Evolutionary conservation across 2,888 invertebrate genomes (phyloP), one percentile per base, ranked within the genome.

Genomic region (Epinotia demarniana): DNA sequence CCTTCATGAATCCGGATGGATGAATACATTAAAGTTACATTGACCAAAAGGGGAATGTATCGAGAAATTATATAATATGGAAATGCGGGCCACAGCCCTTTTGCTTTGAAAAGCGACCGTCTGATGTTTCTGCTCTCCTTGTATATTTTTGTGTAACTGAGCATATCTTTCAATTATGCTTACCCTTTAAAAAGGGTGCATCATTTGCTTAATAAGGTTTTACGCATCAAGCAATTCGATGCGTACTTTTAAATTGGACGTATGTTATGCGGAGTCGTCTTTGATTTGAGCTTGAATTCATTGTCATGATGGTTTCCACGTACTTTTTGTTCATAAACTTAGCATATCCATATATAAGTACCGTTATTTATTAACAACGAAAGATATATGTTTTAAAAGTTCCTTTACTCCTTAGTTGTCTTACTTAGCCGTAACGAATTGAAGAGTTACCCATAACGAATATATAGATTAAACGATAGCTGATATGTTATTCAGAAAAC

Each of bases 1-100:
- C 62, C 68, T 68, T 46, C 27, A 69, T 74, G 74, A 74, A 69
- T 69, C 63, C 33, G 58, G 63, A 74, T 69, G 74, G 53, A 69
- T 49, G 74, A 69, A 74, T 69, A 74, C 46, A 74, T 74, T 69
- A 63, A 74, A 69, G 69, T 63, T 74, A 58, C 69, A 74, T 63
- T 69, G 63, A 74, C 63, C 57, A 69, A 74, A 74, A 69, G 69
- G 63, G 60, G 16, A 67, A 73, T 66, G 60, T 46, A 73, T 73
- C 66, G 72, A 57, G 73, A 68, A 68, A 69, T 68, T 73, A 69
- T 73, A 68, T 62, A 73, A 68, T 62, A 73, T 69, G 73, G 68
- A 63, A 73, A 73, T 73, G 18, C 19, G 16, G 43, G 27, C 33
- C 18, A 12, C 27, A 12, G 33, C 33, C 33, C 16, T 27, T 61